Conservation (phyloP, 2,888 invertebrate genomes). For the Macrophya annulata region DNA sequence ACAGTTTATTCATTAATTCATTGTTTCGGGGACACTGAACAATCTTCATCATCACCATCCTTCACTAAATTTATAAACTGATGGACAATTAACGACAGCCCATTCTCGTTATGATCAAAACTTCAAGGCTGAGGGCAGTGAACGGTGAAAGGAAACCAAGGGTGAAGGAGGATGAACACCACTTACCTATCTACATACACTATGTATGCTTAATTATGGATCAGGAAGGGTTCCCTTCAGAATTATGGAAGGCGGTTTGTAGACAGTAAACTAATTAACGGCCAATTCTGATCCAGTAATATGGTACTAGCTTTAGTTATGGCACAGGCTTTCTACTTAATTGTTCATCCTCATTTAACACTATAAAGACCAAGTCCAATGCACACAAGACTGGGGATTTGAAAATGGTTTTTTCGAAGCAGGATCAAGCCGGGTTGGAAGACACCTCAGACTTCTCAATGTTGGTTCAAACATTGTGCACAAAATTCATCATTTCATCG, state of each 20-base stretch:
- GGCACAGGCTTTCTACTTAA: background rate
- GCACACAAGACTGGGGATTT: too few relatives aligned
- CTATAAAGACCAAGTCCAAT: background rate
- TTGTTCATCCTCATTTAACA: background rate
- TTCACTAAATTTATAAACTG: background rate
- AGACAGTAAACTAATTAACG: conserved; percentile 62
- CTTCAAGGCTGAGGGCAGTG: background rate
- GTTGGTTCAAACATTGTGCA: too few relatives aligned
- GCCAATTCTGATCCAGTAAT: conserved; percentile 58
- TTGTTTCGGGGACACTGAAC: background rate
- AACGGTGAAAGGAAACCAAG: background rate
- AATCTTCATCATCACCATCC: background rate
- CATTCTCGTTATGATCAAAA: conserved; percentile 4
- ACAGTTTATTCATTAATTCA: background rate
- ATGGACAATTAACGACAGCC: background rate
- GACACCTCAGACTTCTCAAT: too few relatives aligned
- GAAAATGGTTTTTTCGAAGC: background rate
- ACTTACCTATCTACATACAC: conserved; percentile 5
- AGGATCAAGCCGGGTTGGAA: background rate
- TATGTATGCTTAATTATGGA: background rate
- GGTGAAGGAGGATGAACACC: conserved; percentile 11
- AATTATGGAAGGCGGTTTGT: conserved; percentile 19
- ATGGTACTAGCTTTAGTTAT: background rate
- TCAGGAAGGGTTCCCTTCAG: conserved; percentile 22
- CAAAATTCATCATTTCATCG: too few relatives aligned